A percentile compares a stretch with the other conserved stretches of the same genome.
Evolutionary conservation across 2,797 vertebrate genomes (phyloP).

Genomic region (Mus minutoides): DNA sequence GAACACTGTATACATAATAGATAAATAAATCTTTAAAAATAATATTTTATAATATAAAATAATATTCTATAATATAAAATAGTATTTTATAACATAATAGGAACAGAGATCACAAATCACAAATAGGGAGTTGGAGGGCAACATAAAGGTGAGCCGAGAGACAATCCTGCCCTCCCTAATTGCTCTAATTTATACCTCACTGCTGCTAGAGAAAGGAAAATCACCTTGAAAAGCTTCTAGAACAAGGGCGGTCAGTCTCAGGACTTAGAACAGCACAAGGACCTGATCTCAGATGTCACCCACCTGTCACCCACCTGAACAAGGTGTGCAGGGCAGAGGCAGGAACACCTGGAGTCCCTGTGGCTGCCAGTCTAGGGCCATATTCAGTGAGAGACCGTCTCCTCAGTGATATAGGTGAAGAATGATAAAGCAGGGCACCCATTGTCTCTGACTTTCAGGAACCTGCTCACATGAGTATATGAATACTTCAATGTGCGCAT

Average conservation of each 20-base stretch:
- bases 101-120: background rate
- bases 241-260: background rate
- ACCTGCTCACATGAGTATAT: background rate
- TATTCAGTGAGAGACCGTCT: background rate
- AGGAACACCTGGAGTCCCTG: background rate
- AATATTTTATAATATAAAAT: too few species aligned
- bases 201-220: constrained; percentile 6
- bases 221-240: constrained; percentile 12
- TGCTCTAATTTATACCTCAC: background rate
- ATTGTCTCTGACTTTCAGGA: background rate
- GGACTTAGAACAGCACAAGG: background rate
- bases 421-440: background rate
- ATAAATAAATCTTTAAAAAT: too few species aligned
- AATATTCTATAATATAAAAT: too few species aligned
- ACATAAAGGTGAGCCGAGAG: background rate
- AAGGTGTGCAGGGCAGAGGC: background rate
- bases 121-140: background rate
- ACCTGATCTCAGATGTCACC: background rate
- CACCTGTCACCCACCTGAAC: background rate
- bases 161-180: background rate
- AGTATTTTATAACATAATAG: too few species aligned
- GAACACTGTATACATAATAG: too few species aligned
- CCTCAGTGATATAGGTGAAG: background rate
- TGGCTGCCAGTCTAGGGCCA: background rate
- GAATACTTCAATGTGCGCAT: too few species aligned